Base-by-base conservation (phyloP, 2,113 vertebrate genomes). In the Ptilonorhynchus violaceus region DNA sequence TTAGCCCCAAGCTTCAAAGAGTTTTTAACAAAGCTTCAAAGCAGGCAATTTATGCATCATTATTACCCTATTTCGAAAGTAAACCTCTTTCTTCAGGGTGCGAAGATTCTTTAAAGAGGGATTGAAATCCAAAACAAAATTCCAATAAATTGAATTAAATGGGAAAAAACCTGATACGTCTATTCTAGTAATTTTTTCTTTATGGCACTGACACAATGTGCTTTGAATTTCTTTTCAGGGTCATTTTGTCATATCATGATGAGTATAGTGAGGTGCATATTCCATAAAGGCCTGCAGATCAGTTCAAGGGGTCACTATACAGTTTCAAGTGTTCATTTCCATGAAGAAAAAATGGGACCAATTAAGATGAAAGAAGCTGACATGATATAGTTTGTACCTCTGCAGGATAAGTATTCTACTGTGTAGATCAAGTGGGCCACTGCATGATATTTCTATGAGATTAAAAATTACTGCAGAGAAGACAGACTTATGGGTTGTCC, bases 1-100 rank as follows among this genome's bases (percentile, higher is more conserved):
- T 92, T 97, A 96, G 37, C 55, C 88, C 13, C 37, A 74, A 82
- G 42, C 84, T 97, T 96, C 75, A 89, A 96, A 86, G 27, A 55
- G 33, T 42, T 92, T 96, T 91, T 67, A 85, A 69, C 64, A 96
- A 85, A 93, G 88, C 49, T 91, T 91, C 80, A 89, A 90, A 94
- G 59, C 7, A 52, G 15, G 8, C 17, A 85, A 77, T 73, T 96
- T 96, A 69, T 42, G 27, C 11, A 83, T 63, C 25, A 53, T 95
- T 93, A 92, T 41, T 80, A 78, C 63, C 41, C 23, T 63, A 76
- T 24, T 92, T 89, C 60, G n/a, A 92, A 83, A 88, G n/a, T 28
- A 94, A 58, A 66, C 59, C n/a, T 92, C 16, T 55, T 78, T 83
- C 41, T 66, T 89, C 24, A 79, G 49, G 6, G 10, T 85, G 46